A percentile compares a stretch with the other conserved stretches of the same genome.
Evolutionary conservation across 2,888 invertebrate genomes (phyloP).

Genomic region (Liopterus haemorrhoidalis): DNA sequence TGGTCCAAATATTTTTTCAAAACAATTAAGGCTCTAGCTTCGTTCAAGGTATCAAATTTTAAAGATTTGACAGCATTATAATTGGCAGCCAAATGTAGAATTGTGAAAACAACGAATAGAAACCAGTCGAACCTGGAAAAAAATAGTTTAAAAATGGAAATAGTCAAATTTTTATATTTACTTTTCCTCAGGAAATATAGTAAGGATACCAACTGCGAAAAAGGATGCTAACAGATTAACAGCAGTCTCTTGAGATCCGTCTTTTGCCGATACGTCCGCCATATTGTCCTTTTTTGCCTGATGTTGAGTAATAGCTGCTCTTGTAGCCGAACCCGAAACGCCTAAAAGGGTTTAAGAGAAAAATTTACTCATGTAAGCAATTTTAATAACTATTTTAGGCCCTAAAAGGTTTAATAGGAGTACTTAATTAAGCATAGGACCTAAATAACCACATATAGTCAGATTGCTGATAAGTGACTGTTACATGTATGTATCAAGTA

Average conservation of each 20-base stretch:
- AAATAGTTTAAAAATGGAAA: conserved; percentile 21
- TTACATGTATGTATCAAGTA: no score
- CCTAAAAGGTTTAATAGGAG: no score
- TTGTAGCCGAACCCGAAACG: conserved; percentile 77
- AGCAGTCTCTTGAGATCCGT: conserved; percentile 93
- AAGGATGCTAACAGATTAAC: conserved; percentile 86
- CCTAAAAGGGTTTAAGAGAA: no score
- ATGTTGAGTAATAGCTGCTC: conserved; percentile 89
- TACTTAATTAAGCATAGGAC: no score
- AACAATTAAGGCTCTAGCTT: conserved; percentile 65
- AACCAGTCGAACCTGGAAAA: conserved; percentile 61
- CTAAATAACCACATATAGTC: no score
- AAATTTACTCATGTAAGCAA: no score
- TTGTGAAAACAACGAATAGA: conserved; percentile 68
- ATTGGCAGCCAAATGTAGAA: conserved; percentile 79
- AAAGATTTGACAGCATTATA: conserved; percentile 79
- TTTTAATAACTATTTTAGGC: no score
- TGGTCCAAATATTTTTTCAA: conserved; percentile 61
- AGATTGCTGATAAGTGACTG: no score
- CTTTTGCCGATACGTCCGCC: conserved; percentile 91
- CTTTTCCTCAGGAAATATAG: conserved; percentile 54
- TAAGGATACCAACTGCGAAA: conserved; percentile 68
- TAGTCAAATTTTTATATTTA: conserved; percentile 36
- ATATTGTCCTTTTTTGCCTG: conserved; percentile 85
- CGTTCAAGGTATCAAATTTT: conserved; percentile 74